Conservation (phyloP, 30 jellyfish, hydroid and myxozoan species). For the Clytia hemisphaerica region DNA sequence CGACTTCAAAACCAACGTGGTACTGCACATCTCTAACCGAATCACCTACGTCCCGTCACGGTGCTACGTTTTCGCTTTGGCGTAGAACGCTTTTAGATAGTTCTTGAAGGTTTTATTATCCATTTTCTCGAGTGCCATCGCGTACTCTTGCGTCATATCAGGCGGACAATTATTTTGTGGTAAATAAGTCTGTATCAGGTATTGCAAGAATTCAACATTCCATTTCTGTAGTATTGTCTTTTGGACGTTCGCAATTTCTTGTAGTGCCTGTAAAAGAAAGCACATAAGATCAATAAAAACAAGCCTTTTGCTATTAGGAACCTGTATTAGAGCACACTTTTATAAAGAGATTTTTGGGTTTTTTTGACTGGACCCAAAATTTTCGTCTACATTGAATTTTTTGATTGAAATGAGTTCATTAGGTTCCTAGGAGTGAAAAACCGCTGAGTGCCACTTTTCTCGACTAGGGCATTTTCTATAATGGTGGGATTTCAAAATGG, state of each 20-base stretch:
- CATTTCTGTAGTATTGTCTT: constrained; percentile 25
- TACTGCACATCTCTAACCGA: too few relatives aligned
- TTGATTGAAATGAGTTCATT: too few relatives aligned
- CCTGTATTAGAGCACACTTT: too few relatives aligned
- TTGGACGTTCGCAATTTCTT: constrained; percentile 27
- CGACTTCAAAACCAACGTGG: too few relatives aligned
- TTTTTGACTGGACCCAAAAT: too few relatives aligned
- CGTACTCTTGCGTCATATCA: constrained; percentile 56
- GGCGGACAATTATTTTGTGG: constrained; percentile 73
- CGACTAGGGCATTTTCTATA: too few relatives aligned
- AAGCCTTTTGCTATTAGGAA: background rate
- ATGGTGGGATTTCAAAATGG: too few relatives aligned
- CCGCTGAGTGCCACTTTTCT: too few relatives aligned
- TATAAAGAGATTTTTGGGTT: too few relatives aligned
- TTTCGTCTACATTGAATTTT: too few relatives aligned
- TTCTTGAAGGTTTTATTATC: constrained; percentile 53
- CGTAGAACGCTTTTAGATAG: constrained; percentile 45
- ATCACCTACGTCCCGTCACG: too few relatives aligned
- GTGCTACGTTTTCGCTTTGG: constrained; percentile 20
- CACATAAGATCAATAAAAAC: background rate
- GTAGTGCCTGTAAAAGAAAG: constrained; percentile 44
- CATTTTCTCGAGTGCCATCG: constrained; percentile 59
- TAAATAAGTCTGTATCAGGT: constrained; percentile 50
- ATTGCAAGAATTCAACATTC: constrained; percentile 45
- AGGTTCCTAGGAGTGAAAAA: too few relatives aligned